Base-by-base conservation (phyloP, 2,888 invertebrate species). In the Orthonychiurus folsomi region DNA sequence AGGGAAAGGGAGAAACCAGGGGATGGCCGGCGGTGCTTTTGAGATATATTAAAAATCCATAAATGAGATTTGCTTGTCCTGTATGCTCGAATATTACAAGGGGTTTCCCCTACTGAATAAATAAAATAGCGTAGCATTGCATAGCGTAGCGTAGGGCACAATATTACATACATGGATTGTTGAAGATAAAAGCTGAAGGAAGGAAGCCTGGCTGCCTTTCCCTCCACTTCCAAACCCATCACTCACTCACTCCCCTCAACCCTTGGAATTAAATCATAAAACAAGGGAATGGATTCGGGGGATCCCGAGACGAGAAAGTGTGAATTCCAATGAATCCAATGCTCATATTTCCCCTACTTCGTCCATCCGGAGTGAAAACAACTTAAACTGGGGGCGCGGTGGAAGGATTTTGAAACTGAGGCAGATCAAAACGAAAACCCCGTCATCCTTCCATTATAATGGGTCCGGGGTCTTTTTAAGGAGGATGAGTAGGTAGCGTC, bases 41-140 rank as follows among this genome's bases (percentile, higher is more conserved):
- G 37, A 37, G 64, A 65, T 61, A 65, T 66, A 66, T 66, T 66
- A 66, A 63, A 66, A 66, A 63, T 63, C 66, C 62, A 66, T 66
- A 66, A 66, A 66, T 63, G 63, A 66, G 59, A 65, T 63, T n/a
- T 52, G 52, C 24, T 20, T n/a, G 5, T 52, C 15, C 37, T 37
- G 37, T 37, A 37, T n/a, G 37, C 37, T 37, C 37, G 5, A 37
- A n/a, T n/a, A n/a, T n/a, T n/a, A n/a, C n/a, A n/a, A n/a, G n/a
- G n/a, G n/a, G n/a, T 15, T 37, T 37, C 37, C 15, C 37, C 37
- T 9, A 5, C 15, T 37, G 37, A 37, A 37, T 37, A 37, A 37
- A 37, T 37, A 37, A 9, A 9, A 5, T 15, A 37, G 5, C 9
- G 15, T 15, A 37, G 15, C 15, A 37, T 37, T 37, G 37, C 37